Evolutionary conservation across 92 coral and sea anemone species (phyloP).

Genomic region (Epizoanthus stellaris): DNA sequence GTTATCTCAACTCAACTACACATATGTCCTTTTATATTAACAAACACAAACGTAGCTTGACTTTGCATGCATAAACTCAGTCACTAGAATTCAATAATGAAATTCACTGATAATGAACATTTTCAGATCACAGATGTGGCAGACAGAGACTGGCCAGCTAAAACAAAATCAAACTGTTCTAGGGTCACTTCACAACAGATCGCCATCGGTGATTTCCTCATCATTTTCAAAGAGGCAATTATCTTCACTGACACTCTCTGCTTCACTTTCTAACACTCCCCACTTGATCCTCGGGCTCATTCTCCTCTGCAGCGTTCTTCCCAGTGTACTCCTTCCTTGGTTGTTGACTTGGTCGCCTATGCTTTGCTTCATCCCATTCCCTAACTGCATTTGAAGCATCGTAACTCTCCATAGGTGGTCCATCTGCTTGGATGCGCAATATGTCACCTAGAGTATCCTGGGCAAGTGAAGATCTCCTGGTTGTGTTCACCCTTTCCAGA

Average conservation of each 20-base stretch:
- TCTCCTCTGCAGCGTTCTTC: not conserved
- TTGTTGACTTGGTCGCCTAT: constrained; percentile 49
- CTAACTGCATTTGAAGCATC: constrained; percentile 40
- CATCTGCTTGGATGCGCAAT: constrained; percentile 38
- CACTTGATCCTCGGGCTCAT: not conserved
- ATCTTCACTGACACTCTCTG: constrained; percentile 14
- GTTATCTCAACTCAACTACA: too few species aligned
- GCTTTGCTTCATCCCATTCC: constrained; percentile 42
- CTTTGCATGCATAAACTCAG: too few species aligned
- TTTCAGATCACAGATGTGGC: too few species aligned
- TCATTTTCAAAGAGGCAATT: constrained; percentile 30
- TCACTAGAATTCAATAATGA: too few species aligned
- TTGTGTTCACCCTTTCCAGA: constrained; percentile 41
- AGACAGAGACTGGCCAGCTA: too few species aligned
- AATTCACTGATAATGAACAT: too few species aligned
- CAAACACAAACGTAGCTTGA: too few species aligned
- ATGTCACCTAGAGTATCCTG: constrained; percentile 51
- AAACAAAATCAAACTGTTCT: too few species aligned
- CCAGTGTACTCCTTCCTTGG: constrained; percentile 30
- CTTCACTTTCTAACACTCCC: not conserved
- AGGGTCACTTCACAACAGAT: too few species aligned
- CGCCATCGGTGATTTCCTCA: not conserved
- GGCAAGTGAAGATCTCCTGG: constrained; percentile 34
- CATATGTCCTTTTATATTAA: too few species aligned
- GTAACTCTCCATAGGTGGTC: constrained; percentile 37